These are phyloP conservation scores for Python bivittatus DNA, from an alignment of 2,113 vertebrate genomes.

Conservation along the genomic window DNA sequence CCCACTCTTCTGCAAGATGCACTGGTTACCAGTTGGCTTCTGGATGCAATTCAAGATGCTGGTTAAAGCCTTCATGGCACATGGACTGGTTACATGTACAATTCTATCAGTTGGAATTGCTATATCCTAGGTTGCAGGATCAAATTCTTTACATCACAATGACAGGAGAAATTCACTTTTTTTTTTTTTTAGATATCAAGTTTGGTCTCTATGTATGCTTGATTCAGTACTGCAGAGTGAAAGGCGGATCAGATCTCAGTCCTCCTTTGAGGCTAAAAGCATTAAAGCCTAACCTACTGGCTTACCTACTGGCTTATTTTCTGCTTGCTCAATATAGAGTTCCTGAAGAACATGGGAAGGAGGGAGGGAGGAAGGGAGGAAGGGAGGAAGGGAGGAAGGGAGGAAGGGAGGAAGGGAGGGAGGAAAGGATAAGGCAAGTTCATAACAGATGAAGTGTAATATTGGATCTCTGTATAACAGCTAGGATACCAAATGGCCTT, in stretches of 20 bases:
- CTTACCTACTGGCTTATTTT: constrained; percentile 25
- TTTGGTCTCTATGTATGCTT: background rate
- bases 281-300: constrained; percentile 15
- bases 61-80: background rate
- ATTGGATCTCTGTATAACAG: constrained; percentile 73
- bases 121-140: background rate
- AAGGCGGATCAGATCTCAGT: background rate
- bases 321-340: constrained; percentile 50
- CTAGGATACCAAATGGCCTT: constrained; percentile 70
- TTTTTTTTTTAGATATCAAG: background rate
- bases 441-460: constrained; percentile 64
- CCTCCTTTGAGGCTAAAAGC: background rate
- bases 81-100: background rate
- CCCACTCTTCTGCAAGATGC: background rate
- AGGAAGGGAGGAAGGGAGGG: constrained; percentile 50
- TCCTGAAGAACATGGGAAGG: constrained; percentile 38
- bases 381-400: constrained; percentile 40
- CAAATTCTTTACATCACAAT: background rate
- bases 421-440: constrained; percentile 62
- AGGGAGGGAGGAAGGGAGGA: constrained; percentile 51
- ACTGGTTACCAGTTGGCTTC: background rate
- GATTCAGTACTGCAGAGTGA: background rate
- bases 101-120: background rate
- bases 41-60: background rate
- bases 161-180: background rate